phyloP scores from a whole-genome alignment of 2,888 invertebrate species.

The Branchinecta sandiegonensis region DNA sequence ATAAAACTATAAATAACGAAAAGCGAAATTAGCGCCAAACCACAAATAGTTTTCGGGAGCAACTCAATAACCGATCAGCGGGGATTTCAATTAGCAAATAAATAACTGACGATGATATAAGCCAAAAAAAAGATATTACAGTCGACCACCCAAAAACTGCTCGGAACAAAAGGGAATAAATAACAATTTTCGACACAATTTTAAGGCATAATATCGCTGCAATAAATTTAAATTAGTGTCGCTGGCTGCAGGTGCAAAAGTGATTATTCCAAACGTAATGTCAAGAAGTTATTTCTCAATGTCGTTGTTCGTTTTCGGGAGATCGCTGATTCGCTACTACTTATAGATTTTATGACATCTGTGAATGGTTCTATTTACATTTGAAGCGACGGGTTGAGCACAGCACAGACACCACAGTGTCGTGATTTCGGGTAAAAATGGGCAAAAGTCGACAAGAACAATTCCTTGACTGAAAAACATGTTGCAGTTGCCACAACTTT shows the following conservation, averaged over 20 bases:
- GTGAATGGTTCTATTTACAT: no score
- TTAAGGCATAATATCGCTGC: conserved; percentile 5
- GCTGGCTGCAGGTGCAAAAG: background rate
- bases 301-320: no score
- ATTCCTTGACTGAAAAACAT: no score
- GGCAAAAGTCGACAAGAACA: no score
- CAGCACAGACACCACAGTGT: no score
- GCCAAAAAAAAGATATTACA: conserved; percentile 3
- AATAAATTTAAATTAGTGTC: conserved; percentile 16
- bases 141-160: conserved; percentile 11
- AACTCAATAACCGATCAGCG: conserved; percentile 10
- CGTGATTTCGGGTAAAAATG: no score
- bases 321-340: no score
- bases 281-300: no score
- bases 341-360: no score
- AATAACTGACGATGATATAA: background rate
- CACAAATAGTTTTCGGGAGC: conserved; percentile 9
- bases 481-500: no score
- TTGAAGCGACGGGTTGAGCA: no score
- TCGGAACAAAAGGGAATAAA: background rate
- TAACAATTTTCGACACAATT: conserved; percentile 13
- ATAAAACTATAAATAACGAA: conserved; percentile 9
- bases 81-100: conserved; percentile 10
- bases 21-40: background rate
- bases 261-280: no score